Percentiles rank a stretch among this genome's conserved stretches.
phyloP scores from a whole-genome alignment of 2,113 vertebrate genomes.

The Prunella fulvescens region DNA sequence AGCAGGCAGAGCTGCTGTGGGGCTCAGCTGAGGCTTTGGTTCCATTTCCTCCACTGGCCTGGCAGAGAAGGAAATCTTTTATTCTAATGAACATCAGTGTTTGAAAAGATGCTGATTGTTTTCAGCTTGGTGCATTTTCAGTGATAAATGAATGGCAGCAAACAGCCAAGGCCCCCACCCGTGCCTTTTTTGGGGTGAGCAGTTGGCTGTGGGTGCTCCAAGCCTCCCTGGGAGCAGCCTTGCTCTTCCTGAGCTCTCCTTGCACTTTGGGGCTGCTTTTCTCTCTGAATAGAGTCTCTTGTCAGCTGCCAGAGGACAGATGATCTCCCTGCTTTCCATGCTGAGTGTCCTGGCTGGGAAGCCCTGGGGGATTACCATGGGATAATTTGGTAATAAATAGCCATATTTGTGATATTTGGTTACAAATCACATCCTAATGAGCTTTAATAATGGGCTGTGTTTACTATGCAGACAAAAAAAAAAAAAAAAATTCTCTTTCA shows the following conservation, averaged over 20 bases:
- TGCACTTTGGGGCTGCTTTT: neutral
- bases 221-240: neutral
- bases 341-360: neutral
- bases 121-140: neutral
- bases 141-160: rapidly evolving
- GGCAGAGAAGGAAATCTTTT: neutral
- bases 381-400: neutral
- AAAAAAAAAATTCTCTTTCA: neutral
- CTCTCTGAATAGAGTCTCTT: neutral
- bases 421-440: neutral
- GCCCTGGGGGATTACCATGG: neutral
- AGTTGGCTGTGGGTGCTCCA: rapidly evolving
- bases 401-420: constrained; percentile 21
- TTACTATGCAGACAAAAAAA: neutral
- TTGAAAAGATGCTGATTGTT: neutral
- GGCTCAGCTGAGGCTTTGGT: neutral
- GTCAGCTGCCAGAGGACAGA: neutral
- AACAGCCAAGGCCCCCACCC: neutral
- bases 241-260: neutral
- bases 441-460: neutral
- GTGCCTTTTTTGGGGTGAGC: neutral
- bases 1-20: neutral
- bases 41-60: neutral
- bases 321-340: rapidly evolving
- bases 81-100: neutral